These are phyloP conservation scores for Urosaurus nigricauda DNA, from an alignment of 2,797 vertebrate genomes.

Conservation along the genomic window DNA sequence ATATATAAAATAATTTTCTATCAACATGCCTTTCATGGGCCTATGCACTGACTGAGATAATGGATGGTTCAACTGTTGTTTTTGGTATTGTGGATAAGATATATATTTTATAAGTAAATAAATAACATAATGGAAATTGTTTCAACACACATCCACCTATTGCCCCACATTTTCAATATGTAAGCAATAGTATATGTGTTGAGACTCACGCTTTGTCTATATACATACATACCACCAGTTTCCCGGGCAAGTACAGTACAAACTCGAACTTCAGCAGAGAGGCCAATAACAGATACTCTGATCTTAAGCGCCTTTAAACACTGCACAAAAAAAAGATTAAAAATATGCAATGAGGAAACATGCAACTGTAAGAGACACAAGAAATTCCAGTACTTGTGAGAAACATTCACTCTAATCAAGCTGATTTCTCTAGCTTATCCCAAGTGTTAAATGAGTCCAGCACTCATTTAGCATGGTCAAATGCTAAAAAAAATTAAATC, in stretches of 20 bases:
- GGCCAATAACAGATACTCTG: constrained; percentile 93
- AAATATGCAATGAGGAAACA: constrained; percentile 33
- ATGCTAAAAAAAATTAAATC: neutral
- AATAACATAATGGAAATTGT: neutral
- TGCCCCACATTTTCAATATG: neutral
- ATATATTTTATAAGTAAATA: neutral
- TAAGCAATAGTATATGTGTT: neutral
- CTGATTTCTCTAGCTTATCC: neutral
- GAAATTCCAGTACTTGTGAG: constrained; percentile 40
- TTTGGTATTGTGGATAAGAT: neutral
- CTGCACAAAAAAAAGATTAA: constrained; percentile 77
- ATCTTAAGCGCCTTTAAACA: constrained; percentile 91
- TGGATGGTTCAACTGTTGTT: neutral
- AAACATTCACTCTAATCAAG: constrained; percentile 7
- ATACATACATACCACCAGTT: constrained; percentile 86
- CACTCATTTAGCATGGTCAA: neutral
- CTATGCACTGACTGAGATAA: neutral
- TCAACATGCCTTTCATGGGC: neutral
- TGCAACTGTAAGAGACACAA: constrained; percentile 23
- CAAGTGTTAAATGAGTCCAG: neutral
- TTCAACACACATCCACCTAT: neutral
- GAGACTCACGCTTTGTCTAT: constrained; percentile 15
- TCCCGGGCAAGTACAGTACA: constrained; percentile 93
- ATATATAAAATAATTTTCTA: neutral
- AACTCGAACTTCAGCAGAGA: constrained; percentile 95